These are phyloP conservation scores for Drosophila suzukii DNA, from an alignment of 1,140 invertebrate species.

Conservation along the genomic window DNA sequence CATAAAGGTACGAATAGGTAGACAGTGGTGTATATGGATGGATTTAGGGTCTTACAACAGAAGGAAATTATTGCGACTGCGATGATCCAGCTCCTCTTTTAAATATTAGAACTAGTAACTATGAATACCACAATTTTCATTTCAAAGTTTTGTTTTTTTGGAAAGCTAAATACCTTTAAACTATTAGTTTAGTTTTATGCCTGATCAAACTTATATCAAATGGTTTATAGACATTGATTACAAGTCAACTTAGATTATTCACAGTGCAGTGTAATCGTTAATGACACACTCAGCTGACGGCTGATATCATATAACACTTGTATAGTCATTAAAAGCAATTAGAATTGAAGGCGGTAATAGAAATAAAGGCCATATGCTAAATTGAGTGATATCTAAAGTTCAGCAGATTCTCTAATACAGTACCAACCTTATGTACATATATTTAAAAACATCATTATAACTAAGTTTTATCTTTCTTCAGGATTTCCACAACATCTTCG, in stretches of 20 bases:
- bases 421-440: not conserved
- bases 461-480: conserved; percentile 18
- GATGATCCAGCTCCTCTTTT: not conserved
- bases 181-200: no score
- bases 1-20: conserved; percentile 62
- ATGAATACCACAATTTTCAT: no score
- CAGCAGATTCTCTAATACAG: no score
- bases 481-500: conserved; percentile 84
- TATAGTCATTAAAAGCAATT: not conserved
- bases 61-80: not conserved
- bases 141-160: no score
- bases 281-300: not conserved
- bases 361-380: not conserved
- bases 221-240: no score
- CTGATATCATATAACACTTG: not conserved
- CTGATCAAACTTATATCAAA: no score
- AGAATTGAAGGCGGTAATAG: not conserved
- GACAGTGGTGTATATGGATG: not conserved
- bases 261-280: not conserved
- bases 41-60: not conserved
- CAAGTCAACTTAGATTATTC: not conserved
- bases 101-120: no score
- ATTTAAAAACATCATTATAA: not conserved
- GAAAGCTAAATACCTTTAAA: no score
- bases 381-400: not conserved